Percentiles rank a stretch among this genome's conserved stretches.
These are phyloP conservation scores for Drosophila birchii DNA, from an alignment of 2,888 invertebrate genomes.

Conservation along the genomic window DNA sequence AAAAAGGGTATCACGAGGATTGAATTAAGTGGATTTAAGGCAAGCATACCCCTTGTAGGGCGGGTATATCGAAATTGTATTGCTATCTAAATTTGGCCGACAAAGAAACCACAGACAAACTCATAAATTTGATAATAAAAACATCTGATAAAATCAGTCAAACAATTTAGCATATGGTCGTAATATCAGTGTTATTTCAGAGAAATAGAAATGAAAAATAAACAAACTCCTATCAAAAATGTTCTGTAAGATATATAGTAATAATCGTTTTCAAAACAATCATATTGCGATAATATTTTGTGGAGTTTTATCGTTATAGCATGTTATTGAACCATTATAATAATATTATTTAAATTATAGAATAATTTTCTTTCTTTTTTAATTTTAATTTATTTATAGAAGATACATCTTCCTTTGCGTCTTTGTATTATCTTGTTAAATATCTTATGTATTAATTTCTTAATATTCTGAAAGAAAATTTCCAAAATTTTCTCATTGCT, in stretches of 20 bases:
- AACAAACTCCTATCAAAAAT: background rate
- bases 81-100: too few species aligned
- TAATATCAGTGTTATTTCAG: background rate
- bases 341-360: background rate
- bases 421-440: background rate
- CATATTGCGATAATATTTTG: background rate
- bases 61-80: background rate
- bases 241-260: background rate
- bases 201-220: background rate
- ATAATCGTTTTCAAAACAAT: background rate
- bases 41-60: background rate
- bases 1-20: constrained; percentile 28
- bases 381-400: background rate
- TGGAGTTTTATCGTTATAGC: background rate
- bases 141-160: background rate
- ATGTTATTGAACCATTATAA: background rate
- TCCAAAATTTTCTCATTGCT: too few species aligned
- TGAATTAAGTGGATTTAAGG: constrained; percentile 7
- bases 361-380: background rate
- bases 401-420: too few species aligned
- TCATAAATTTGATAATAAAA: constrained; percentile 3
- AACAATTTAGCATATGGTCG: background rate
- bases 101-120: background rate
- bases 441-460: background rate
- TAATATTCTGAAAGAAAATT: background rate